A percentile compares a stretch with the other conserved stretches of the same genome.
Conservation (phyloP, 2,113 vertebrate species). For the Nerophis lumbriciformis region DNA sequence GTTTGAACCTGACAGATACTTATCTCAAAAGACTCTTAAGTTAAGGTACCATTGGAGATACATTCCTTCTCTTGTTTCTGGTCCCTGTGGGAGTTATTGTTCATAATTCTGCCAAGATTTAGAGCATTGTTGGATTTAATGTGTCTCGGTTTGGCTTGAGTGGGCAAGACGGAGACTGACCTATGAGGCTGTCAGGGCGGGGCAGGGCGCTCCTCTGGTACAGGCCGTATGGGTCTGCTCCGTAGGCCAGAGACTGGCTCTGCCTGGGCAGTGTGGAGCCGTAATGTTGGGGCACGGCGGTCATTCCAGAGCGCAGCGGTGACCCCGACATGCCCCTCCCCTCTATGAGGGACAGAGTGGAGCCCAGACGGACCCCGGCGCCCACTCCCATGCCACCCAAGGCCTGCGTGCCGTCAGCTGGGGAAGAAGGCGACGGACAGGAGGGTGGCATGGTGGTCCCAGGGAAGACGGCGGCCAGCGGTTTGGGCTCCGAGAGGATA, state of each 20-base stretch:
- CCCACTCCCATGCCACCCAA: constrained; percentile 50
- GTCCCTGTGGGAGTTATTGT: too few relatives aligned
- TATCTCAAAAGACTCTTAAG: too few relatives aligned
- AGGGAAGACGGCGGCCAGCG: constrained; percentile 77
- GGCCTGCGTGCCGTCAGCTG: constrained; percentile 47
- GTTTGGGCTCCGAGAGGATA: constrained; percentile 77
- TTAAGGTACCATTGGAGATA: too few relatives aligned
- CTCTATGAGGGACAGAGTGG: constrained; percentile 66
- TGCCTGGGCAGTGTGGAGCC: constrained; percentile 82
- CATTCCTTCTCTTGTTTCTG: too few relatives aligned
- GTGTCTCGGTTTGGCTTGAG: too few relatives aligned
- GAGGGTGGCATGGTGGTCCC: constrained; percentile 81
- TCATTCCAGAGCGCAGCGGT: constrained; percentile 84
- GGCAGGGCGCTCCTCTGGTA: constrained; percentile 93
- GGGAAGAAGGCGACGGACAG: constrained; percentile 74
- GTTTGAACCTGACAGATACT: too few relatives aligned
- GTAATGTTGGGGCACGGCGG: constrained; percentile 89
- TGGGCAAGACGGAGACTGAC: constrained; percentile 57
- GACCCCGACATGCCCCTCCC: constrained; percentile 61
- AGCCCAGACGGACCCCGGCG: constrained; percentile 54
- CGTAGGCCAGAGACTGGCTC: constrained; percentile 77
- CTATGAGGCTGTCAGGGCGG: constrained; percentile 93
- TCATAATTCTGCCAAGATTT: too few relatives aligned
- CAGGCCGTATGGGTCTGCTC: constrained; percentile 82
- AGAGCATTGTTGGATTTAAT: too few relatives aligned